A percentile compares a stretch with the other conserved stretches of the same genome.
Evolutionary conservation across 2,797 vertebrate genomes (phyloP).

Genomic region (Platyrinchus mystaceus): DNA sequence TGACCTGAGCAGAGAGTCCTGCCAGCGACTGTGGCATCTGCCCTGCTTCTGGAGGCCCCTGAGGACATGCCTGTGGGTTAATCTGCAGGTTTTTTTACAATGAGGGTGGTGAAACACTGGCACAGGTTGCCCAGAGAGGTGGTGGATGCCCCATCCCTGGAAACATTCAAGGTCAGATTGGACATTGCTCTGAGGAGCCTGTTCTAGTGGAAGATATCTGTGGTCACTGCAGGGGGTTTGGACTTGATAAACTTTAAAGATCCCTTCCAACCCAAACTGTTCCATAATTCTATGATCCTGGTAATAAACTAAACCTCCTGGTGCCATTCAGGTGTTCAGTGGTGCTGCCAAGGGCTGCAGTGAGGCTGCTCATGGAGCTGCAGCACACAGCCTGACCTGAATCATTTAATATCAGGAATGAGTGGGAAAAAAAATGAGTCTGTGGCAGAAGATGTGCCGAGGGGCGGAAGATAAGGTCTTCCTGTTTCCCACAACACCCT

Average conservation of each 20-base stretch:
- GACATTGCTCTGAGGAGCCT: background rate
- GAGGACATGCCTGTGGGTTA: background rate
- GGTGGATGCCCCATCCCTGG: background rate
- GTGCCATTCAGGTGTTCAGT: fast-evolving
- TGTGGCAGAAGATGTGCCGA: background rate
- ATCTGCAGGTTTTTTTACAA: fast-evolving
- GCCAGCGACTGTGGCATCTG: background rate
- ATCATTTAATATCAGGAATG: background rate
- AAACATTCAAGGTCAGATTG: background rate
- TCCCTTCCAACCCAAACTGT: background rate
- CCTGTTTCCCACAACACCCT: slow-evolving; percentile 41
- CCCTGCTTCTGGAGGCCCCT: background rate
- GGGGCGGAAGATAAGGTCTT: slow-evolving; percentile 46
- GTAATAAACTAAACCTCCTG: background rate
- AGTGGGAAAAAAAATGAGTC: background rate
- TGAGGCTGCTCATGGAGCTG: background rate
- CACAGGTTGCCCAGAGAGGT: background rate
- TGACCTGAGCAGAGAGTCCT: background rate
- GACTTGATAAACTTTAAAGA: background rate
- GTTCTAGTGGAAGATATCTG: background rate
- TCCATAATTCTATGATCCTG: background rate
- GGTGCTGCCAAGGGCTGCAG: background rate
- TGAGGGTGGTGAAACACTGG: background rate
- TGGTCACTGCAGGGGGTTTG: background rate
- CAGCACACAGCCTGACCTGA: background rate